These are phyloP conservation scores for Podarcis siculus DNA, from an alignment of 2,797 vertebrate genomes.

Conservation along the genomic window DNA sequence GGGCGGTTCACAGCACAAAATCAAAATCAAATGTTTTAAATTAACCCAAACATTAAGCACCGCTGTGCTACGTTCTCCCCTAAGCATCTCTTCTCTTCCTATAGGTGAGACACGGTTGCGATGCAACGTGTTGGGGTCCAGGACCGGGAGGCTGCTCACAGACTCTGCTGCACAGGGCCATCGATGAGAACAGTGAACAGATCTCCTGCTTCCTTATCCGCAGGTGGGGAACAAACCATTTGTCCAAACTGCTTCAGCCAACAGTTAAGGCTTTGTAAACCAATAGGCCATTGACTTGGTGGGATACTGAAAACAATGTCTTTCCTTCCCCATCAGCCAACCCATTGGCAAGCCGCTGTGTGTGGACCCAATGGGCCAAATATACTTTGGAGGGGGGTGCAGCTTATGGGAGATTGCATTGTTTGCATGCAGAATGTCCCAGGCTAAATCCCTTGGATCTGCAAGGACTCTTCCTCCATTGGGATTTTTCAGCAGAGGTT, in stretches of 20 bases:
- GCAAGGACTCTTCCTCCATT: not conserved
- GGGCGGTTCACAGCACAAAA: too few relatives aligned
- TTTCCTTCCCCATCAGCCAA: not conserved
- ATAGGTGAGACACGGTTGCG: constrained; percentile 96
- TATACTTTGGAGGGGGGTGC: not conserved
- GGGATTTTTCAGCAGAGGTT: too few relatives aligned
- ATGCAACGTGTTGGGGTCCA: constrained; percentile 91
- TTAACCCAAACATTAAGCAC: not conserved
- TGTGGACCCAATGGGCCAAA: too few relatives aligned
- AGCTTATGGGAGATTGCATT: not conserved
- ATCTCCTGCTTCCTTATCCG: constrained; percentile 95
- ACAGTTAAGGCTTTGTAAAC: not conserved
- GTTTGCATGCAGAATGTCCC: not conserved
- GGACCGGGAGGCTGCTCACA: constrained; percentile 93
- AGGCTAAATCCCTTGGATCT: not conserved
- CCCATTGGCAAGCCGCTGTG: not conserved
- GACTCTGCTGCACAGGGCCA: constrained; percentile 93
- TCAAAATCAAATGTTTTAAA: too few relatives aligned
- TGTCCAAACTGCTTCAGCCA: not conserved
- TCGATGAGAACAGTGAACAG: constrained; percentile 94
- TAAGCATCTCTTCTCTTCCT: constrained; percentile 37
- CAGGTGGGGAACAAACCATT: constrained; percentile 81
- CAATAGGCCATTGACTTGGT: not conserved
- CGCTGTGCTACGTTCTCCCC: not conserved
- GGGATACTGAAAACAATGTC: too few relatives aligned